Evolutionary conservation across 2,797 vertebrate species (phyloP), one percentile per base, ranked within the genome.

Genomic region (Siniperca undulata): DNA sequence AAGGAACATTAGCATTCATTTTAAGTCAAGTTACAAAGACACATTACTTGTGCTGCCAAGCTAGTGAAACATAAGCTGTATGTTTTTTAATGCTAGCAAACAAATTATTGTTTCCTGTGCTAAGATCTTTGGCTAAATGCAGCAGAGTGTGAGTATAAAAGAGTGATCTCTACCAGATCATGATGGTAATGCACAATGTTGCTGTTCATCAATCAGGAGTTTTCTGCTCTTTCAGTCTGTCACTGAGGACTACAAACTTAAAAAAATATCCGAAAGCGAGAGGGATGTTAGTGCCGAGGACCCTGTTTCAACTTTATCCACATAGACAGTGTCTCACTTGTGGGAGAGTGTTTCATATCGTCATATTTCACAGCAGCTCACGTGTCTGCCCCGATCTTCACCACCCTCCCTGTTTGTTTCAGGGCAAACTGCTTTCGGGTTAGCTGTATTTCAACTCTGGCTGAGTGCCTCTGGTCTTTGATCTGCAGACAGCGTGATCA

Each of bases 401-500:
- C 40, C 61, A 17, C 38, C 27, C 17, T 30, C 13, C 16, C 19
- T 24, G 38, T 81, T 65, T 69, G 59, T 68, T 74, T 77, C 44
- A 58, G 64, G 44, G 55, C 14, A 44, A 76, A 36, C 60, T 70
- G 78, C 70, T 75, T 38, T 52, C 48, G 50, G 62, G 27, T 82
- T 58, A 22, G 70, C 30, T 56, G 50, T 30, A 5, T 72, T 48
- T 74, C 4, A 5, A 24, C 30, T 66, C 14, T 30, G 70, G 27
- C 53, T 67, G 69, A 77, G 71, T 68, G 77, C 68, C 38, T 65
- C 20, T 48, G n/a, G 11, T 76, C 56, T 88, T 83, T 86, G 78
- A 86, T 87, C 74, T 77, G 24, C 46, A 74, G 62, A 70, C 24
- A 46, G 42, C 14, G 53, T 78, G 70, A 86, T 90, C 86, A 91